phyloP scores from a whole-genome alignment of 1,140 invertebrate genomes.

The Patella vulgata region DNA sequence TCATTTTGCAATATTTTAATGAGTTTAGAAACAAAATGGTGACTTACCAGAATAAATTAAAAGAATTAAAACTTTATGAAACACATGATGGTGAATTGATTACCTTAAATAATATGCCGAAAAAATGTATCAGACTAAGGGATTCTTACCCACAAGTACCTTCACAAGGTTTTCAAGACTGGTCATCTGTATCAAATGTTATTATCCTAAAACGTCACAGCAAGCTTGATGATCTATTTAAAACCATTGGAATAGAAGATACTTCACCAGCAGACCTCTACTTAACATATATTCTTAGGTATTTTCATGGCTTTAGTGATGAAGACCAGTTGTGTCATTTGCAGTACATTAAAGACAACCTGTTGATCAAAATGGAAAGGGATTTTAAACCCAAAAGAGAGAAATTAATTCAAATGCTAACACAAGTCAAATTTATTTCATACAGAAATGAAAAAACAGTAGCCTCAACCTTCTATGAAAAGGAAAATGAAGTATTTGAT shows the following conservation, averaged over 20 bases:
- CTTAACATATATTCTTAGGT: slow-evolving; percentile 25
- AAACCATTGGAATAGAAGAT: slow-evolving; percentile 11
- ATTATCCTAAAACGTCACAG: slow-evolving; percentile 15
- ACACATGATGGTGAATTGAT: no score
- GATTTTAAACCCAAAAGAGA: not conserved
- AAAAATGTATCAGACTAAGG: no score
- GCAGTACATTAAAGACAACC: slow-evolving; percentile 11
- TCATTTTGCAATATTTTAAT: no score
- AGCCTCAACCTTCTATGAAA: slow-evolving; percentile 30
- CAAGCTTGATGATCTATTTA: slow-evolving; percentile 7
- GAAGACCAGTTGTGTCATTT: slow-evolving; percentile 24
- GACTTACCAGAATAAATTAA: no score
- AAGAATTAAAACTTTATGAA: no score
- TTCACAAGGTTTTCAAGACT: slow-evolving; percentile 23
- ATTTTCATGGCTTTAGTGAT: slow-evolving; percentile 8
- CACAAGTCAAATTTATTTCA: not conserved
- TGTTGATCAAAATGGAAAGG: not conserved
- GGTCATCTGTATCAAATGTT: slow-evolving; percentile 11
- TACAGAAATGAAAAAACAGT: no score
- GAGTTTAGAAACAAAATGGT: no score
- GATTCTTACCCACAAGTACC: not conserved
- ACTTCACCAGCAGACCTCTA: slow-evolving; percentile 25
- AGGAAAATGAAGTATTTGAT: slow-evolving; percentile 23
- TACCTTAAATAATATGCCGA: no score
- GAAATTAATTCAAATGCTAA: slow-evolving; percentile 2